Evolutionary conservation across 1,140 invertebrate genomes (phyloP).

Genomic region (Tribolium madens): DNA sequence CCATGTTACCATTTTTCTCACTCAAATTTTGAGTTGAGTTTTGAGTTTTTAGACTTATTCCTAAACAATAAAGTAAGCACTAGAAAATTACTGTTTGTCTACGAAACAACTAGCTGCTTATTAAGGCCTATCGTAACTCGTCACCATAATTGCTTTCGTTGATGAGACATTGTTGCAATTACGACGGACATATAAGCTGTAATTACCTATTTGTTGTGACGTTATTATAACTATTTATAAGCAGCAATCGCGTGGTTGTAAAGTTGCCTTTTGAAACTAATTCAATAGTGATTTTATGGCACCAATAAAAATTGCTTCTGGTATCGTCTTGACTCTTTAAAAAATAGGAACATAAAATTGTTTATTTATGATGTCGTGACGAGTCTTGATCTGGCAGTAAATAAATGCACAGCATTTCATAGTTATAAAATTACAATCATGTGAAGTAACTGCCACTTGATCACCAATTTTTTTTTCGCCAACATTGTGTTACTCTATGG

Average conservation of each 20-base stretch:
- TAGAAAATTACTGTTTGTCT: not conserved
- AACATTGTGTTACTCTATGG: constrained; percentile 12
- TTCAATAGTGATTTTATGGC: not conserved
- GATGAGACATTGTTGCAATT: not conserved
- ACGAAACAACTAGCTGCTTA: not conserved
- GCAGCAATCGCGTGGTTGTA: not conserved
- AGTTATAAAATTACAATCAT: not conserved
- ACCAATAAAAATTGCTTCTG: not conserved
- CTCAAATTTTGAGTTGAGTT: no score
- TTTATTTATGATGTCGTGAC: not conserved
- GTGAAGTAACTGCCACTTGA: not conserved
- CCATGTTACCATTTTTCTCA: no score
- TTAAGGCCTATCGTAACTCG: not conserved
- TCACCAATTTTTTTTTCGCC: not conserved
- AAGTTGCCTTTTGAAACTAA: not conserved
- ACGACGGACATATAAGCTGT: not conserved
- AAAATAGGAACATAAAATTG: not conserved
- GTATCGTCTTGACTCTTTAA: not conserved
- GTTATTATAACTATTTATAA: not conserved
- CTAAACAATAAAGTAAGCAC: no score
- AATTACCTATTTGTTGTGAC: not conserved
- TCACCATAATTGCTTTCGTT: not conserved
- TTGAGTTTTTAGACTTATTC: no score
- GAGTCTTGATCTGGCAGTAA: not conserved
- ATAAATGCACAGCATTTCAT: not conserved